phyloP scores from a whole-genome alignment of 2,113 vertebrate species.

The Paratilapia polleni region DNA sequence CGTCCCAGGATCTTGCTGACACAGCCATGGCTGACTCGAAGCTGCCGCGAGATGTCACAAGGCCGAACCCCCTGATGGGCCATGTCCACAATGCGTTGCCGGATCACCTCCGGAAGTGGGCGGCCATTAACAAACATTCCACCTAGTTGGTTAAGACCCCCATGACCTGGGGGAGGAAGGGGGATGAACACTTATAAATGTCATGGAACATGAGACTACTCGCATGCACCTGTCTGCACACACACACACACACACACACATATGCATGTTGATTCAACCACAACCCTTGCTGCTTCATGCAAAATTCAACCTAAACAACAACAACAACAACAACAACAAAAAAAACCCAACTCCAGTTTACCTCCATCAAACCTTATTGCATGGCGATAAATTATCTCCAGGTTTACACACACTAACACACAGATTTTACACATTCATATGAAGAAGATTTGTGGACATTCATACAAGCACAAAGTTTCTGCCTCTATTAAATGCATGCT shows the following conservation, averaged over 20 bases:
- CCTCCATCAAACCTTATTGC: background rate
- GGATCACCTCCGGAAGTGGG: conserved; percentile 91
- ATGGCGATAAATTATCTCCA: background rate
- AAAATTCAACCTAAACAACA: background rate
- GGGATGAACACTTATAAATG: conserved; percentile 83
- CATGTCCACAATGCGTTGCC: conserved; percentile 92
- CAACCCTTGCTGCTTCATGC: background rate
- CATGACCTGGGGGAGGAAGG: conserved; percentile 86
- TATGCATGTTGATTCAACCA: background rate
- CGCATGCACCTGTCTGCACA: background rate
- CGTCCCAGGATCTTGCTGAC: conserved; percentile 95
- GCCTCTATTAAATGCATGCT: no score
- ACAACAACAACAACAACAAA: no score
- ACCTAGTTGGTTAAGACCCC: conserved; percentile 92
- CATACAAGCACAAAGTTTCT: no score
- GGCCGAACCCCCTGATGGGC: conserved; percentile 91
- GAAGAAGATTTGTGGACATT: no score
- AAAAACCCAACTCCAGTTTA: no score
- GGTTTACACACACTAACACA: no score
- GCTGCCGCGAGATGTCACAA: conserved; percentile 92
- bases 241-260: background rate
- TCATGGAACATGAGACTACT: conserved; percentile 58
- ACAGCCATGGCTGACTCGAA: conserved; percentile 91
- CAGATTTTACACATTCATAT: background rate
- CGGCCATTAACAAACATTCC: conserved; percentile 92